Base-by-base conservation (phyloP, 2,113 vertebrate genomes). In the Nothoprocta perdicaria region DNA sequence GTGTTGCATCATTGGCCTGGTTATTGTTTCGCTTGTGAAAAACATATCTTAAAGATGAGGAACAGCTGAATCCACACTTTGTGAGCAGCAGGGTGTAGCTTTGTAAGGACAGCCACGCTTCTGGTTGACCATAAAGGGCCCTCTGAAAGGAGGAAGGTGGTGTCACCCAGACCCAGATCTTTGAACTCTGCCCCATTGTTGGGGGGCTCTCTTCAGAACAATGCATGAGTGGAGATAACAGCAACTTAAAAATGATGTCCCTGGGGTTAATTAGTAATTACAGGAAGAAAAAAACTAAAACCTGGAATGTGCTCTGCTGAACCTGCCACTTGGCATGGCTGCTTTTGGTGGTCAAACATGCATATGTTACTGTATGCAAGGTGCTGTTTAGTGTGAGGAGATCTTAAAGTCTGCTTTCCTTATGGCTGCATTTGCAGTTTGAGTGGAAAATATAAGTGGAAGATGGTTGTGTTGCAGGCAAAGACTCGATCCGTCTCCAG, bases 241-340 rank as follows among this genome's bases (percentile, higher is more conserved):
- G 85, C 91, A 72, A 73, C 82, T 91, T 82, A 77, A 21, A 19
- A 91, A 68, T 3, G 62, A 41, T 57, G 31, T 67, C 46, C 46
- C 48, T 45, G 52, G 41, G 86, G 93, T 96, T 96, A 96, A 96
- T 94, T 91, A 94, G 80, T 94, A 81, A 93, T 95, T 82, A 68
- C 66, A 58, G 72, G 80, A 79, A 73, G 67, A 62, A 73, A 79
- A 79, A 84, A 53, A 65, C 48, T 22, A 17, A 13, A 35, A 74
- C 17, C 62, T 10, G 43, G 76, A 57, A 17, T 14, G 61, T 68
- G 35, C 35, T 75, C 8, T 91, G 68, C 61, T 62, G 43, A 81
- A 8, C 43, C 26, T 84, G 38, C 71, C 0, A 0, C 9, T 81
- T 38, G 69, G 29, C 6, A 0, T 14, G 18, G 19, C 48, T 31